These are phyloP conservation scores for Hartigia nigra DNA, from an alignment of 2,888 invertebrate genomes.

Conservation along the genomic window DNA sequence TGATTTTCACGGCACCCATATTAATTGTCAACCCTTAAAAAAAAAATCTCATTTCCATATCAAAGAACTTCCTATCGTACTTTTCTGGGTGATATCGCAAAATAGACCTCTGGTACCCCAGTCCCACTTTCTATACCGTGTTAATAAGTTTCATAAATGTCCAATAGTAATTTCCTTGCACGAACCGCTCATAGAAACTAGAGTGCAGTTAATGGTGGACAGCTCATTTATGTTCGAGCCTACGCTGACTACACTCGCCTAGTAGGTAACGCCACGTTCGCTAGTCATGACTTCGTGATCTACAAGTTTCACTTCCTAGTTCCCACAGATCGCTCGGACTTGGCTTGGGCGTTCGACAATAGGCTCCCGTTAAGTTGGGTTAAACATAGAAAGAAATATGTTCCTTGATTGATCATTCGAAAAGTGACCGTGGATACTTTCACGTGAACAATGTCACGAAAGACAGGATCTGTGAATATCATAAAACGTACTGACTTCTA, in stretches of 20 bases:
- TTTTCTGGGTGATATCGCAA: not conserved
- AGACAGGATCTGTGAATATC: not conserved
- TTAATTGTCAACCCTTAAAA: not conserved
- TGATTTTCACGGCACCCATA: not conserved
- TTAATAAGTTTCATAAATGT: slow-evolving; percentile 14
- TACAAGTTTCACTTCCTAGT: slow-evolving; percentile 41
- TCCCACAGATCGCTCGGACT: slow-evolving; percentile 28
- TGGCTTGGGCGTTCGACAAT: not conserved
- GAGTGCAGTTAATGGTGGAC: slow-evolving; percentile 31
- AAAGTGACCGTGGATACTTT: not conserved
- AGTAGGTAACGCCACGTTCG: slow-evolving; percentile 26
- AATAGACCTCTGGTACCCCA: not conserved
- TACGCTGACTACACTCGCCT: slow-evolving; percentile 14
- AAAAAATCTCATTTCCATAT: not conserved
- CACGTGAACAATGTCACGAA: not conserved
- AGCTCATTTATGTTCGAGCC: slow-evolving; percentile 33
- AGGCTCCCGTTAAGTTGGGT: not conserved
- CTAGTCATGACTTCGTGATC: slow-evolving; percentile 36
- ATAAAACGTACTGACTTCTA: not conserved
- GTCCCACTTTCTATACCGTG: too few relatives aligned
- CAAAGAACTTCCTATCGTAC: not conserved
- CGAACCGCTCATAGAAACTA: slow-evolving; percentile 18
- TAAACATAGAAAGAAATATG: not conserved
- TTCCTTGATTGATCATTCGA: not conserved
- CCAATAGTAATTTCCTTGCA: not conserved